Percentiles rank a stretch among this genome's conserved stretches.
These are phyloP conservation scores for Pyrochroa serraticornis DNA, from an alignment of 2,888 invertebrate genomes.

Conservation along the genomic window DNA sequence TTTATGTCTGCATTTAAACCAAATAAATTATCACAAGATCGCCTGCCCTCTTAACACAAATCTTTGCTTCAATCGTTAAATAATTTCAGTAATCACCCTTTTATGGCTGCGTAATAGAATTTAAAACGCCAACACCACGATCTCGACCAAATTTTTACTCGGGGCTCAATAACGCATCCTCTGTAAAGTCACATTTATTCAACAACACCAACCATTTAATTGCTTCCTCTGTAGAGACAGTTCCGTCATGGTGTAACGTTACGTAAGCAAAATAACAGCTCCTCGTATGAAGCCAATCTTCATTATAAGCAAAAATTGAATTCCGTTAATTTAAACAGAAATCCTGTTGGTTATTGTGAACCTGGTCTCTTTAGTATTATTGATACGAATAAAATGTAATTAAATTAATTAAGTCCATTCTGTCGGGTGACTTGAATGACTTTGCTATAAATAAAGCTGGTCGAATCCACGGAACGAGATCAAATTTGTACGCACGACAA, in stretches of 20 bases:
- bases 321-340: no score
- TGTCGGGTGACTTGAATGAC: no score
- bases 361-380: no score
- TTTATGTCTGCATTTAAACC: constrained; percentile 1
- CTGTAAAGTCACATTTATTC: constrained; percentile 8
- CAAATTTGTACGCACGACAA: neutral
- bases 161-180: constrained; percentile 19
- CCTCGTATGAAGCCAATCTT: neutral
- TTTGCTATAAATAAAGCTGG: no score
- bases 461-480: neutral
- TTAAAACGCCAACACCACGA: constrained; percentile 6
- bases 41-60: no score
- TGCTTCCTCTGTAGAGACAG: constrained; percentile 12
- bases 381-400: no score
- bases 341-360: no score
- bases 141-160: constrained; percentile 1
- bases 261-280: neutral
- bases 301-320: no score
- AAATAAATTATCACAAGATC: neutral
- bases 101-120: constrained; percentile 4
- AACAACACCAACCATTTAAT: constrained; percentile 15
- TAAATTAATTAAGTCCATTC: no score
- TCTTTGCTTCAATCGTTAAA: no score
- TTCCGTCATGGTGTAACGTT: constrained; percentile 4
- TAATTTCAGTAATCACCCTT: constrained; percentile 5